These are phyloP conservation scores for Nasua narica DNA, from an alignment of 2,797 vertebrate species.

Conservation along the genomic window DNA sequence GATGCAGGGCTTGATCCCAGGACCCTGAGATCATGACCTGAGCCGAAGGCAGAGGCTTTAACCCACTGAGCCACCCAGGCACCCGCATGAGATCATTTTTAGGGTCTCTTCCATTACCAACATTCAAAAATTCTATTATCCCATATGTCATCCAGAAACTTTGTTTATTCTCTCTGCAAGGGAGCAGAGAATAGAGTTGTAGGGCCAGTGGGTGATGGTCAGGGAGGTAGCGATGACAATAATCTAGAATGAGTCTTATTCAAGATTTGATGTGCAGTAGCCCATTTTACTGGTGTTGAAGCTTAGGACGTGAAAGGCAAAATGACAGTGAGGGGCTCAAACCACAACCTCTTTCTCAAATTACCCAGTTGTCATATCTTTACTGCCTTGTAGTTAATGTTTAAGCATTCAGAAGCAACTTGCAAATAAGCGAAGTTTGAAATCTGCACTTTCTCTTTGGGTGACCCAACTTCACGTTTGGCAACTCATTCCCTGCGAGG, in stretches of 20 bases:
- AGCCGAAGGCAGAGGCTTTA: too few species aligned
- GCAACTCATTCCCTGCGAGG: neutral
- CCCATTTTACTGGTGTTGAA: neutral
- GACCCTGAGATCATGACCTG: too few species aligned
- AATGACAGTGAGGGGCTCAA: neutral
- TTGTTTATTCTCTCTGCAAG: neutral
- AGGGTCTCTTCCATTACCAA: neutral
- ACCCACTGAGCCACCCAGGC: too few species aligned
- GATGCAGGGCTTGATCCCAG: too few species aligned
- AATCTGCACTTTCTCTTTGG: slow-evolving; percentile 19
- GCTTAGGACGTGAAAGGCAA: neutral
- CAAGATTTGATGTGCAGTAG: neutral
- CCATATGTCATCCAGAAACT: neutral
- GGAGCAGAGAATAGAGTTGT: neutral
- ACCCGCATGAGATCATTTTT: neutral
- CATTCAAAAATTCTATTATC: neutral
- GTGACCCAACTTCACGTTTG: neutral
- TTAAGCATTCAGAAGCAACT: slow-evolving; percentile 35
- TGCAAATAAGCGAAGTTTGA: slow-evolving; percentile 45
- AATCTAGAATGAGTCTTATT: neutral
- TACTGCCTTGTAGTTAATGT: neutral
- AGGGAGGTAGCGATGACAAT: neutral
- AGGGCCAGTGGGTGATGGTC: neutral
- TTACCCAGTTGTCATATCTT: neutral
- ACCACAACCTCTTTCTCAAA: neutral